A percentile compares a stretch with the other conserved stretches of the same genome.
Evolutionary conservation across 2,888 invertebrate species (phyloP).

Genomic region (Zhuqinia jingwanae): DNA sequence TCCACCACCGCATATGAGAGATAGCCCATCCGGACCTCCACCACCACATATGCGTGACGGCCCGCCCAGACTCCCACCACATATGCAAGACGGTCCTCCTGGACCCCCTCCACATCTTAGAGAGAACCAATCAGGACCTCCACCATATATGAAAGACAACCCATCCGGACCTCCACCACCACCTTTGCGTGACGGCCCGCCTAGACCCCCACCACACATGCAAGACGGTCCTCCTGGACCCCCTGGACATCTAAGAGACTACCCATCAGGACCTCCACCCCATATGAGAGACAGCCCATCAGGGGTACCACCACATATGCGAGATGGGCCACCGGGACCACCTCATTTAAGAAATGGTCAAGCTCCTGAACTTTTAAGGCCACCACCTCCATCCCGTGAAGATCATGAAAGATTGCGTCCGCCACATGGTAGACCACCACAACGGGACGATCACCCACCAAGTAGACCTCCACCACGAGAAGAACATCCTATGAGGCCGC

Average conservation of each 20-base stretch:
- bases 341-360: neutral
- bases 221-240: slow-evolving; percentile 21
- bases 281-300: slow-evolving; percentile 5
- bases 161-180: slow-evolving; percentile 5
- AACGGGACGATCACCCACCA: neutral
- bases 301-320: neutral
- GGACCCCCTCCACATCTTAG: neutral
- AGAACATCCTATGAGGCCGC: slow-evolving; percentile 15
- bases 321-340: slow-evolving; percentile 34
- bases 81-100: slow-evolving; percentile 21
- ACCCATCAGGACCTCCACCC: slow-evolving; percentile 12
- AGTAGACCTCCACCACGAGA: slow-evolving; percentile 18
- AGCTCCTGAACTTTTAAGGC: neutral
- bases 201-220: slow-evolving; percentile 9
- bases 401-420: slow-evolving; percentile 19
- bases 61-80: slow-evolving; percentile 1
- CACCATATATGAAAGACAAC: neutral
- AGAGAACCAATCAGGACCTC: neutral
- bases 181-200: neutral
- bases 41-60: neutral
- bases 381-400: slow-evolving; percentile 31
- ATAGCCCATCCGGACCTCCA: slow-evolving; percentile 9
- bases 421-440: slow-evolving; percentile 17
- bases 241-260: neutral
- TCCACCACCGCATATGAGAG: neutral